A percentile compares a stretch with the other conserved stretches of the same genome.
phyloP scores from a whole-genome alignment of 2,113 vertebrate genomes.

The Periophthalmus modestus region DNA sequence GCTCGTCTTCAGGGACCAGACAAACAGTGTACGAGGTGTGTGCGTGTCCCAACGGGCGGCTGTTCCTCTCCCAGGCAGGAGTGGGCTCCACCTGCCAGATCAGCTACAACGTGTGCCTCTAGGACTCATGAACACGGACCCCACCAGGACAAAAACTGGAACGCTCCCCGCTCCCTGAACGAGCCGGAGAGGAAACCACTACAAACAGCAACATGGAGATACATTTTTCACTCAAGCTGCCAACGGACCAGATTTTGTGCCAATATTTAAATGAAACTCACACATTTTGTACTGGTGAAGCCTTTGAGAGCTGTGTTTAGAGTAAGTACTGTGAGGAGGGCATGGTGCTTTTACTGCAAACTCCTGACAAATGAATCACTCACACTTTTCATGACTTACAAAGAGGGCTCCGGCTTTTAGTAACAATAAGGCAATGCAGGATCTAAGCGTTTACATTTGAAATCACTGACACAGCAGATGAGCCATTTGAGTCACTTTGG shows the following conservation, averaged over 20 bases:
- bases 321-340: constrained; percentile 16
- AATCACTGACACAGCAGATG: background rate
- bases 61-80: constrained; percentile 96
- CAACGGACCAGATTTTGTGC: constrained; percentile 41
- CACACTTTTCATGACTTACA: background rate
- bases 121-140: constrained; percentile 51
- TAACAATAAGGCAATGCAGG: background rate
- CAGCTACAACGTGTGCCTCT: constrained; percentile 94
- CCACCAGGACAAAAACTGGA: constrained; percentile 13
- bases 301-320: constrained; percentile 18
- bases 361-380: background rate
- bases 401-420: background rate
- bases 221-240: constrained; percentile 24
- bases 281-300: constrained; percentile 34
- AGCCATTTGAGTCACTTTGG: background rate
- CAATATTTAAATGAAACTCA: constrained; percentile 28
- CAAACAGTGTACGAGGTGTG: constrained; percentile 98
- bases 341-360: background rate
- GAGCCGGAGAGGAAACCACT: constrained; percentile 5
- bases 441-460: background rate
- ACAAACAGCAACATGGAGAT: constrained; percentile 11
- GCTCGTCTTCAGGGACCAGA: constrained; percentile 81
- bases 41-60: constrained; percentile 91
- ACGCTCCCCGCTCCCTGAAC: background rate
- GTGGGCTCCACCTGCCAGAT: constrained; percentile 94